These are phyloP conservation scores for Hycleus cichorii DNA, from an alignment of 1,140 invertebrate genomes.

Conservation along the genomic window DNA sequence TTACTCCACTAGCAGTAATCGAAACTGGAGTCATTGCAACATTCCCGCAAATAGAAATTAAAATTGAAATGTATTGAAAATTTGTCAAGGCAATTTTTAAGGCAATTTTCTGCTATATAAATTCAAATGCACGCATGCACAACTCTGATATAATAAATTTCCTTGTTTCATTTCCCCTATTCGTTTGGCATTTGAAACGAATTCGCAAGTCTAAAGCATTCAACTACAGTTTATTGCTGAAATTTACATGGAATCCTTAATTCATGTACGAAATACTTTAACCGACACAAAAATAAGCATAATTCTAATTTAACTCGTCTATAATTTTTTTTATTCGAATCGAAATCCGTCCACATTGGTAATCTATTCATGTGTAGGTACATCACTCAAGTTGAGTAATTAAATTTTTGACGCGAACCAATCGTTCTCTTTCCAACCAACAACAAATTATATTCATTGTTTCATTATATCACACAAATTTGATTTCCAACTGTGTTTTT, in stretches of 20 bases:
- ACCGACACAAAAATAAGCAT: too few relatives aligned
- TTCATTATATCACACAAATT: slow-evolving; percentile 9
- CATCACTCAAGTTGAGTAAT: background rate
- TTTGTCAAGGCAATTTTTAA: slow-evolving; percentile 12
- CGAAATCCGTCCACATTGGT: too few relatives aligned
- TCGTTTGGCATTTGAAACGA: slow-evolving; percentile 17
- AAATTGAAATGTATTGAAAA: background rate
- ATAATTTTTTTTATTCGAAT: too few relatives aligned
- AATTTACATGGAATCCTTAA: slow-evolving; percentile 30
- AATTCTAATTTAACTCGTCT: too few relatives aligned
- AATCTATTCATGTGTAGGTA: too few relatives aligned
- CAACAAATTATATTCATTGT: slow-evolving; percentile 7
- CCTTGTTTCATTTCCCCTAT: slow-evolving; percentile 21
- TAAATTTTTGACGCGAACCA: slow-evolving; percentile 14
- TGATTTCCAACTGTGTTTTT: slow-evolving; percentile 7
- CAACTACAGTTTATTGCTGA: slow-evolving; percentile 24
- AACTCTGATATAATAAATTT: slow-evolving; percentile 20
- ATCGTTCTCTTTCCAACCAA: slow-evolving; percentile 7
- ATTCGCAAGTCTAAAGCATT: slow-evolving; percentile 13
- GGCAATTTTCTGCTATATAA: slow-evolving; percentile 20
- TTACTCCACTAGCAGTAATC: too few relatives aligned
- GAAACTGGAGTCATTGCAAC: too few relatives aligned
- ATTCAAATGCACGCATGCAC: slow-evolving; percentile 21
- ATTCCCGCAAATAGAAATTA: too few relatives aligned
- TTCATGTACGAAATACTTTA: slow-evolving; percentile 20